Evolutionary conservation across 2,113 vertebrate species (phyloP), one percentile per base, ranked within the genome.

Genomic region (Syngnathoides biaculeatus): DNA sequence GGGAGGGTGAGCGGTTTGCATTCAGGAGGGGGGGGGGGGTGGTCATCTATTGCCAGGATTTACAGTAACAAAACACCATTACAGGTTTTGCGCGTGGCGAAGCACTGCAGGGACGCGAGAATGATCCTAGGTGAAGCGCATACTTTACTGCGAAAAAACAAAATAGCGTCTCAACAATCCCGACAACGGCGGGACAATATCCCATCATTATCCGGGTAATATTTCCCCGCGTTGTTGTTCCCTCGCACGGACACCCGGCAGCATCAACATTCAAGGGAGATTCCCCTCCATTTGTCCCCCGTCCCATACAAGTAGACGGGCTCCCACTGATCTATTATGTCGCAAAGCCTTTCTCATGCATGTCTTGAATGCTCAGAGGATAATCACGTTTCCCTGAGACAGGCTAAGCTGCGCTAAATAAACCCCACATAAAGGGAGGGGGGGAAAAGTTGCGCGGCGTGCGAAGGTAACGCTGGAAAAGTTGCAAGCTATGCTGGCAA

Each of bases 281-380:
- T 80, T 81, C 77, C 73, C 81, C 55, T 71, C 56, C 55, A 39
- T 75, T 84, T 66, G 73, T 55, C 80, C 66, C 66, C 75, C 67
- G 72, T 71, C 79, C 79, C 77, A 73, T 68, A 79, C 76, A 80
- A 66, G 84, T 84, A 87, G 83, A 88, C 84, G 85, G 77, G 75
- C 87, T 87, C 90, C 90, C 83, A 89, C 90, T 84, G 90, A 78
- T 82, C 89, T 75, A 89, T 93, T 92, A 88, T 93, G 88, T 69
- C 56, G 75, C 79, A 74, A 72, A 85, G 83, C 84, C 83, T 88
- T 91, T 91, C 89, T 88, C 86, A 89, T 89, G 90, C 85, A 77
- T 79, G 81, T 86, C 81, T 76, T 85, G 78, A 88, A 89, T 87
- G 87, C 57, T 73, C 79, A 72, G 72, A 67, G 76, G 77, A 88